Conservation (phyloP, 1,140 invertebrate species). For the Chionoecetes opilio region DNA sequence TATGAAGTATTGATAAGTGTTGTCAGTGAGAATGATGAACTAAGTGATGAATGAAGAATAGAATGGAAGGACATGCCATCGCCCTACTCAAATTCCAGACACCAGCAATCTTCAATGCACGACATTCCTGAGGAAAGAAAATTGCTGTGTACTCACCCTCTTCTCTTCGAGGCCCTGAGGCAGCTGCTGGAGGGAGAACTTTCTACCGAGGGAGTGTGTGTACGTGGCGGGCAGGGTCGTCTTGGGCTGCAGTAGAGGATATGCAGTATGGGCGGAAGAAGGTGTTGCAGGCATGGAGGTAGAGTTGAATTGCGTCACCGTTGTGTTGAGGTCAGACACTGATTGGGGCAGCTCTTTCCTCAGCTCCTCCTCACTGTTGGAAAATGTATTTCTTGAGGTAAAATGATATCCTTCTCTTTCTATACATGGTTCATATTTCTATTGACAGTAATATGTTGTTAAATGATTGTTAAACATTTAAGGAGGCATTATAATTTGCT, state of each 20-base stretch:
- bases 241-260: conserved; percentile 66
- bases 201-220: conserved; percentile 70
- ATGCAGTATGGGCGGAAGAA: conserved; percentile 64
- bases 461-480: too few species aligned
- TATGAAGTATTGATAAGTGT: too few species aligned
- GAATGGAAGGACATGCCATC: neutral
- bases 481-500: too few species aligned
- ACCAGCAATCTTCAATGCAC: neutral
- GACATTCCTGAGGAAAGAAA: neutral
- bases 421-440: too few species aligned
- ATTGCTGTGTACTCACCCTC: conserved; percentile 62
- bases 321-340: conserved; percentile 58
- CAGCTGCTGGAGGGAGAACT: conserved; percentile 73
- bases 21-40: too few species aligned
- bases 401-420: too few species aligned
- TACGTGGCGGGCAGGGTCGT: conserved; percentile 36
- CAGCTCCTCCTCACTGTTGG: conserved; percentile 65
- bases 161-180: conserved; percentile 63
- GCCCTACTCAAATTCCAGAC: neutral
- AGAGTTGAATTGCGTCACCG: neutral
- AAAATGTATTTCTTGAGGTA: neutral
- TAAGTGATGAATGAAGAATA: neutral
- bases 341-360: conserved; percentile 61
- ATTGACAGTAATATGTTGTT: too few species aligned
- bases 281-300: conserved; percentile 63